These are phyloP conservation scores for Melanerpes aurifrons DNA, from an alignment of 2,113 vertebrate species.

Conservation along the genomic window DNA sequence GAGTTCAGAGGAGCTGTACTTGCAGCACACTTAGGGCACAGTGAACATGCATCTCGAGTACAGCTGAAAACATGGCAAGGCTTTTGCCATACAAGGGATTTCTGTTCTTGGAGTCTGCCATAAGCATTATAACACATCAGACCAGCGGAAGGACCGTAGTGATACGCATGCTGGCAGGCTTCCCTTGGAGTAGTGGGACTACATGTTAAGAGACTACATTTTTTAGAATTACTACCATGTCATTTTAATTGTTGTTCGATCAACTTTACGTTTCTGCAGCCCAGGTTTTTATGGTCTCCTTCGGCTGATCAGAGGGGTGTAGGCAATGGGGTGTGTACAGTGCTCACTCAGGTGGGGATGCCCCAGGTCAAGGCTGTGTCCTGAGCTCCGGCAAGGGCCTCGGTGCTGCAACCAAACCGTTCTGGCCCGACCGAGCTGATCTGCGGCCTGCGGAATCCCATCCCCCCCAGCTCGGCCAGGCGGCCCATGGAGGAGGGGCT, in stretches of 20 bases:
- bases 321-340: accelerated
- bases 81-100: not conserved
- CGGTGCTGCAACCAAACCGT: not conserved
- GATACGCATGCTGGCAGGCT: too few relatives aligned
- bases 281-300: not conserved
- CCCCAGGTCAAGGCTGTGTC: not conserved
- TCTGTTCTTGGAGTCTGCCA: not conserved
- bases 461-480: not conserved
- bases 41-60: accelerated
- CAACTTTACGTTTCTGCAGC: not conserved
- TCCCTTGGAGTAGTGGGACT: not conserved
- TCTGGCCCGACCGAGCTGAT: not conserved
- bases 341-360: not conserved
- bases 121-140: not conserved
- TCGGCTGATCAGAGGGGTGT: not conserved
- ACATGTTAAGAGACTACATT: not conserved
- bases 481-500: not conserved
- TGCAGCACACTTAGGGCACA: accelerated
- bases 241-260: not conserved
- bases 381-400: not conserved
- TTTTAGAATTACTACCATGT: not conserved
- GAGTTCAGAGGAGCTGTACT: too few relatives aligned
- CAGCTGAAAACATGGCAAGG: accelerated
- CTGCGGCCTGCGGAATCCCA: not conserved
- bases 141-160: accelerated